Conservation (phyloP, 2,888 invertebrate species). For the Punctoribates punctum region DNA sequence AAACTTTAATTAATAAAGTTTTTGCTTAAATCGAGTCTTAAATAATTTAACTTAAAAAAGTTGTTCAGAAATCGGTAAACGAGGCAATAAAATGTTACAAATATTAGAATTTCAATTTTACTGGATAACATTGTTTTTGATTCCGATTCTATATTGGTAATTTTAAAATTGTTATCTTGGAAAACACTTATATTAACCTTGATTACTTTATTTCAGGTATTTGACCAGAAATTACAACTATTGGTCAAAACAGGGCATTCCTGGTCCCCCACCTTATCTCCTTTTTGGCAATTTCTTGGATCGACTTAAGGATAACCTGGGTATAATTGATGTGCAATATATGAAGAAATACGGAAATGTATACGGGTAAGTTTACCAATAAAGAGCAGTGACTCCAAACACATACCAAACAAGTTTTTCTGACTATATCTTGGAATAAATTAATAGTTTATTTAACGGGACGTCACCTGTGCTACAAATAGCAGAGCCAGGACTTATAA, state of each 20-base stretch:
- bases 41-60: no score
- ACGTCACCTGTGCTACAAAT: neutral
- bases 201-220: no score
- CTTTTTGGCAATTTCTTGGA: neutral
- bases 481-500: conserved; percentile 2
- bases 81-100: no score
- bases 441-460: neutral
- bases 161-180: no score
- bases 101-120: no score
- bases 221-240: conserved; percentile 2
- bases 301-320: no score
- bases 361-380: neutral
- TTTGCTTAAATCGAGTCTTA: no score
- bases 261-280: neutral
- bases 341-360: neutral
- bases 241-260: neutral
- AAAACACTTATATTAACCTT: no score
- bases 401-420: neutral
- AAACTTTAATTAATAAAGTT: no score
- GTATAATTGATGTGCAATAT: neutral
- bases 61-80: no score
- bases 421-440: neutral
- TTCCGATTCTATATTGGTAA: no score
- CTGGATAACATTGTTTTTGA: no score
- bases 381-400: neutral